Evolutionary conservation across 2,888 invertebrate species (phyloP).

Genomic region (Acanthosepion pharaonis): DNA sequence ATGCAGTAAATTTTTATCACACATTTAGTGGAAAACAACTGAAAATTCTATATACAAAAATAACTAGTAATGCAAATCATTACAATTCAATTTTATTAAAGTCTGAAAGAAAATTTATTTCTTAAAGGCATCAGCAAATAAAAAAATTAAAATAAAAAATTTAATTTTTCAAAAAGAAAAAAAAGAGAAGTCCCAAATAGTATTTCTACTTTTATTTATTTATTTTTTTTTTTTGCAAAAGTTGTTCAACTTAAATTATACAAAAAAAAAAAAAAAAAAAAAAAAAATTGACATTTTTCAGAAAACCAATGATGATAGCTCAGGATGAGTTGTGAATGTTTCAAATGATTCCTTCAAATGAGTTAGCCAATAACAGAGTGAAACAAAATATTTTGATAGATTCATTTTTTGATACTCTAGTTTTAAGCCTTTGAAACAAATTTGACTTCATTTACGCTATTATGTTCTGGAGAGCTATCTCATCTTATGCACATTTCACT

Average conservation of each 20-base stretch:
- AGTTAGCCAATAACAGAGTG: neutral
- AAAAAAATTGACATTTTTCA: neutral
- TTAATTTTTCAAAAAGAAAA: neutral
- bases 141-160: neutral
- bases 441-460: neutral
- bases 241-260: too few species aligned
- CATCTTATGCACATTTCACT: neutral
- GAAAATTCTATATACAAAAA: constrained; percentile 2
- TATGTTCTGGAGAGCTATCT: neutral
- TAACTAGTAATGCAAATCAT: neutral
- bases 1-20: neutral
- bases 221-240: too few species aligned
- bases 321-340: neutral
- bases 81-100: neutral
- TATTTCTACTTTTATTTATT: neutral
- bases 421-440: neutral
- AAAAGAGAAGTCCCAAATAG: neutral
- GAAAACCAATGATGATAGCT: neutral
- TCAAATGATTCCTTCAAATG: neutral
- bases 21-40: neutral
- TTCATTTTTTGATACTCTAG: neutral
- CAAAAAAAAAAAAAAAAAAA: too few species aligned
- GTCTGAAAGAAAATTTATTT: neutral
- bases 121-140: neutral
- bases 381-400: too few species aligned